A percentile compares a stretch with the other conserved stretches of the same genome.
phyloP scores from a whole-genome alignment of 2,888 invertebrate genomes.

The Stomorhina lunata region DNA sequence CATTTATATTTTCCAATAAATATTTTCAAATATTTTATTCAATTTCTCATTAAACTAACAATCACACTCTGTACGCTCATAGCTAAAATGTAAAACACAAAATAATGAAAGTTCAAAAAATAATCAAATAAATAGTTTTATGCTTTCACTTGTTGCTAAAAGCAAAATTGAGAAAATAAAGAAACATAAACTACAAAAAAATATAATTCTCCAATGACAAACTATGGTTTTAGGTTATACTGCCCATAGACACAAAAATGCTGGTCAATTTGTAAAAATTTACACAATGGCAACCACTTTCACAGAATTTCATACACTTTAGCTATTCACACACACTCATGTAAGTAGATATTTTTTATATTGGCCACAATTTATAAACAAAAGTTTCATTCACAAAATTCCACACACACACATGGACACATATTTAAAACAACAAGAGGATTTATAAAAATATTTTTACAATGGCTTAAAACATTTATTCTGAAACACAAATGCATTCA shows the following conservation, averaged over 20 bases:
- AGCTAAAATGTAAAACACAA: not conserved
- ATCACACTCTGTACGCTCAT: not conserved
- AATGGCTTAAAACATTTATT: slow-evolving; percentile 4
- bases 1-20: too few relatives aligned
- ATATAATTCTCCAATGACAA: slow-evolving; percentile 32
- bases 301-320: too few relatives aligned
- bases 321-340: not conserved
- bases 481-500: slow-evolving; percentile 12
- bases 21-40: not conserved
- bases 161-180: not conserved
- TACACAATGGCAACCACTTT: too few relatives aligned
- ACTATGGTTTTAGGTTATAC: slow-evolving; percentile 9
- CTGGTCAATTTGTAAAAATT: slow-evolving; percentile 18
- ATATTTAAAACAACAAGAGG: not conserved
- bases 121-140: slow-evolving; percentile 13
- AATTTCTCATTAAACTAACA: not conserved
- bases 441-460: not conserved
- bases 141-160: slow-evolving; percentile 30
- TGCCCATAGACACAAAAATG: not conserved
- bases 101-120: too few relatives aligned
- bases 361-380: slow-evolving; percentile 11
- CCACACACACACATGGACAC: not conserved
- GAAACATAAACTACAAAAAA: not conserved
- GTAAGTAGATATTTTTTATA: not conserved
- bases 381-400: not conserved